A percentile compares a stretch with the other conserved stretches of the same genome.
These are phyloP conservation scores for Sebastes paucispinis DNA, from an alignment of 2,797 vertebrate species.

Conservation along the genomic window DNA sequence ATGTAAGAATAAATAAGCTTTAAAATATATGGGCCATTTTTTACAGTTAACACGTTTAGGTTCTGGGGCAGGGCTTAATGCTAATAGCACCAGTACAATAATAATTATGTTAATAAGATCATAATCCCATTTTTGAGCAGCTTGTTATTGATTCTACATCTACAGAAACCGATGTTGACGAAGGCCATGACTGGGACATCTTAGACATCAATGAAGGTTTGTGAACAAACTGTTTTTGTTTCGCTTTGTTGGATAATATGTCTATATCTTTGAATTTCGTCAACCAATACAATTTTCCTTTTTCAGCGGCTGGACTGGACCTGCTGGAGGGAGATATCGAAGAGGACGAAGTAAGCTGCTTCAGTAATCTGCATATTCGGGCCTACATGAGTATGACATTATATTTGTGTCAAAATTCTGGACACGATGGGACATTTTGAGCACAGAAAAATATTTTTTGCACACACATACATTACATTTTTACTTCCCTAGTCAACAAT, in stretches of 20 bases:
- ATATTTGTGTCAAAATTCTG: background rate
- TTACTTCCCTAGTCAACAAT: too few relatives aligned
- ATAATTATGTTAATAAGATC: background rate
- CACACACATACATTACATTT: too few relatives aligned
- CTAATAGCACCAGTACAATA: background rate
- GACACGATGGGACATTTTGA: too few relatives aligned
- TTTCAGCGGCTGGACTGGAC: constrained; percentile 83
- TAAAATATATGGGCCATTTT: background rate
- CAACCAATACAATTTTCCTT: background rate
- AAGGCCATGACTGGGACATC: constrained; percentile 86
- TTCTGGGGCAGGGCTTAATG: background rate
- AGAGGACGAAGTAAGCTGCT: constrained; percentile 76
- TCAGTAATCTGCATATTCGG: background rate
- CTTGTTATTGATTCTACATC: constrained; percentile 9
- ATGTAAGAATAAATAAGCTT: background rate
- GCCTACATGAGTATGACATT: background rate
- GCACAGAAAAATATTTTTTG: too few relatives aligned
- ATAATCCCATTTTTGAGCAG: background rate
- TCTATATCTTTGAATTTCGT: background rate
- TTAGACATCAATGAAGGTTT: constrained; percentile 90
- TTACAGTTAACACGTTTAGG: background rate
- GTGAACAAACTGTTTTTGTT: background rate
- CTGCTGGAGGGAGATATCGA: constrained; percentile 90
- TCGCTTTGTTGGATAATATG: background rate
- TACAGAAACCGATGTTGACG: constrained; percentile 85